phyloP scores from a whole-genome alignment of 2,113 vertebrate species.

The Scalopus aquaticus region DNA sequence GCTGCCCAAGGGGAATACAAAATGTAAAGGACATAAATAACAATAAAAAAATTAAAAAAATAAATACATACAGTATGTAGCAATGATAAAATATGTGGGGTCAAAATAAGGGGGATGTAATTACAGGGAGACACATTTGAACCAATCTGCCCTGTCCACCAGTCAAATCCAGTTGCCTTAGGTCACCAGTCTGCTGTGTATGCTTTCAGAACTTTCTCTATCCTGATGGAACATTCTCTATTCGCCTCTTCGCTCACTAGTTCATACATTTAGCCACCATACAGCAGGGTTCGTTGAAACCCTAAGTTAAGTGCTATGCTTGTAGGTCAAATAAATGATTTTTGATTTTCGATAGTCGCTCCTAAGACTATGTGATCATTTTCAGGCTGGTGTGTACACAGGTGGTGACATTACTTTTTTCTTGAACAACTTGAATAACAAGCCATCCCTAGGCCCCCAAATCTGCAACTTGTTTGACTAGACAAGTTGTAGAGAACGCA shows the following conservation, averaged over 20 bases:
- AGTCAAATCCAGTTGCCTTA: background rate
- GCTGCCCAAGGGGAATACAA: too few species aligned
- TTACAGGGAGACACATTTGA: background rate
- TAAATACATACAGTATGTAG: too few species aligned
- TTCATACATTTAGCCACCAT: constrained; percentile 17
- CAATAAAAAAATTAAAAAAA: too few species aligned
- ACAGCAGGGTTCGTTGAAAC: background rate
- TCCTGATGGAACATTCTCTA: background rate
- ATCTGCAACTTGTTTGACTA: background rate
- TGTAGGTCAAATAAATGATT: background rate
- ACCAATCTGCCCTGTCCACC: too few species aligned
- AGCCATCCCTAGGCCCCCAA: background rate
- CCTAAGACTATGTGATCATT: background rate
- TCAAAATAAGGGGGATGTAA: background rate
- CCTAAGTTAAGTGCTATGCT: background rate
- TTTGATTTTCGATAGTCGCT: background rate
- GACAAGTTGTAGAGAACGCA: background rate
- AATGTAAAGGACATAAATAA: too few species aligned
- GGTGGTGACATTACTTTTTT: background rate
- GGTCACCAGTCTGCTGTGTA: background rate
- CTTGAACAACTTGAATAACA: background rate
- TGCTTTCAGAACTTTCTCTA: background rate
- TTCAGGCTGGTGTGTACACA: background rate
- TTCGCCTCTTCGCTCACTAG: background rate
- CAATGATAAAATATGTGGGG: background rate